A percentile compares a stretch with the other conserved stretches of the same genome.
These are phyloP conservation scores for Drosophila lutescens DNA, from an alignment of 2,888 invertebrate genomes.

Conservation along the genomic window DNA sequence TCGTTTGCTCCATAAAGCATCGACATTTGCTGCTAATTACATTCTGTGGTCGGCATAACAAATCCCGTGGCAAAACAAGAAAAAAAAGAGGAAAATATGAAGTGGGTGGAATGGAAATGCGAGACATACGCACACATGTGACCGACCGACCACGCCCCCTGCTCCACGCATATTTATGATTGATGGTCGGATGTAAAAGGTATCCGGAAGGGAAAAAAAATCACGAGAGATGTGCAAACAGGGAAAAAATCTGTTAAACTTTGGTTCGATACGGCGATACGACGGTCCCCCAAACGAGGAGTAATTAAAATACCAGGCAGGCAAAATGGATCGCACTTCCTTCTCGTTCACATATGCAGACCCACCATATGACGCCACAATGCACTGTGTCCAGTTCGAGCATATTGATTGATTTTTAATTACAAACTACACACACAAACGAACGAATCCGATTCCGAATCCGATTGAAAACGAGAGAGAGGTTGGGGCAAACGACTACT, in stretches of 20 bases:
- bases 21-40: constrained; percentile 78
- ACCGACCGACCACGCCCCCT: constrained; percentile 13
- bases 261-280: not conserved
- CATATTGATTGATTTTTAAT: constrained; percentile 79
- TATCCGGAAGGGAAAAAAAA: constrained; percentile 10
- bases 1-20: constrained; percentile 40
- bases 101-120: constrained; percentile 17
- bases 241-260: constrained; percentile 26
- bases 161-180: constrained; percentile 51
- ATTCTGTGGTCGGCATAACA: constrained; percentile 78
- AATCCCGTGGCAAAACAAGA: constrained; percentile 50
- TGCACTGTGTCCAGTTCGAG: constrained; percentile 41
- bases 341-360: too few species aligned
- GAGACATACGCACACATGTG: constrained; percentile 57
- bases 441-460: not conserved
- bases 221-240: constrained; percentile 17
- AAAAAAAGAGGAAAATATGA: constrained; percentile 25
- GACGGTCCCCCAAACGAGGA: constrained; percentile 48
- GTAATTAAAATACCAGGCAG: constrained; percentile 80
- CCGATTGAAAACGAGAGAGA: not conserved
- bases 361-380: constrained; percentile 70
- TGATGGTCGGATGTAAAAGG: constrained; percentile 45
- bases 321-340: constrained; percentile 51
- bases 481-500: constrained; percentile 46
- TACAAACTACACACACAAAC: constrained; percentile 59